phyloP scores from a whole-genome alignment of 2,888 invertebrate genomes.

The Torymus aiolomorphi region DNA sequence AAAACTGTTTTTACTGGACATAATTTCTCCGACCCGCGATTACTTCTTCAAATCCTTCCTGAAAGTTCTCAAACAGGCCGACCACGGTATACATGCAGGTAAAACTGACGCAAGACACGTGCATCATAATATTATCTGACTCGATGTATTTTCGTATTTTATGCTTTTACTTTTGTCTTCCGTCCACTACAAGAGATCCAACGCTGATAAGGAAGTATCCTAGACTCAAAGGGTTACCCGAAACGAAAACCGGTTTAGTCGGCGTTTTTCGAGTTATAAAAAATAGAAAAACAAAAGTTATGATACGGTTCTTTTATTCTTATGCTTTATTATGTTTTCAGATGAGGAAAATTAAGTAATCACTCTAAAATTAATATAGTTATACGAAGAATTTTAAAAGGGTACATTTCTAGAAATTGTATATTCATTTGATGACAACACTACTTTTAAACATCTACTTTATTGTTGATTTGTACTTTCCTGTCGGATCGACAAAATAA shows the following conservation, averaged over 20 bases:
- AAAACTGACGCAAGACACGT: slow-evolving; percentile 34
- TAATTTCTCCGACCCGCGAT: slow-evolving; percentile 26
- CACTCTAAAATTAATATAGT: too few relatives aligned
- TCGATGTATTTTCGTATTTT: slow-evolving; percentile 62
- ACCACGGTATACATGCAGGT: slow-evolving; percentile 7
- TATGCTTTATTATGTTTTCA: too few relatives aligned
- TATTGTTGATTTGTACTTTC: too few relatives aligned
- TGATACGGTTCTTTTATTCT: not conserved
- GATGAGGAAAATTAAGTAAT: too few relatives aligned
- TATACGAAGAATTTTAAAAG: too few relatives aligned
- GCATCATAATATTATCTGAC: slow-evolving; percentile 62
- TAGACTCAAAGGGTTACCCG: slow-evolving; percentile 59
- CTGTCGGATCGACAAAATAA: too few relatives aligned
- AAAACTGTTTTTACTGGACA: not conserved
- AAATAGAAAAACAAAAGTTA: slow-evolving; percentile 43
- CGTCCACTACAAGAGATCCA: slow-evolving; percentile 63
- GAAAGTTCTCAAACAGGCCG: slow-evolving; percentile 53
- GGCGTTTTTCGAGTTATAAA: not conserved
- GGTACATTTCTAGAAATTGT: too few relatives aligned
- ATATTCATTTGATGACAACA: too few relatives aligned
- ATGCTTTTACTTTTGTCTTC: slow-evolving; percentile 50
- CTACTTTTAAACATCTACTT: too few relatives aligned
- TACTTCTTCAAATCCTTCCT: slow-evolving; percentile 33
- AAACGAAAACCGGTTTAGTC: slow-evolving; percentile 44
- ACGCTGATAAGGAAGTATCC: slow-evolving; percentile 63